Evolutionary conservation across 2,113 vertebrate species (phyloP).

Genomic region (Clarias gariepinus): DNA sequence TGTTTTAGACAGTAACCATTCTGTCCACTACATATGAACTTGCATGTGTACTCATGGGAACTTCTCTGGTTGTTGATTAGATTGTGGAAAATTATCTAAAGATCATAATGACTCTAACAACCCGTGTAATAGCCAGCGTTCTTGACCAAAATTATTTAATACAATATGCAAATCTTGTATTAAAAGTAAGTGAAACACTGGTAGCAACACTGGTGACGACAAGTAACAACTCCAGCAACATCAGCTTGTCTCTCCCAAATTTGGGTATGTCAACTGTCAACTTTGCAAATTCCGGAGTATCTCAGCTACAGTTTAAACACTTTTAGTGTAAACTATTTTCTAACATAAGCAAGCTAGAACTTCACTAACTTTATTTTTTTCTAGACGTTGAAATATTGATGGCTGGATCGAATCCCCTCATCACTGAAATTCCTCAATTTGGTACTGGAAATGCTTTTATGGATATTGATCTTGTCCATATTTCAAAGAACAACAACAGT

Average conservation of each 20-base stretch:
- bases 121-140: neutral
- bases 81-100: neutral
- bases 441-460: neutral
- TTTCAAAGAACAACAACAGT: conserved; percentile 35
- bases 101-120: neutral
- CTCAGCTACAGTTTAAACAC: no score
- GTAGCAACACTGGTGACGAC: neutral
- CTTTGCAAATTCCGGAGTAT: neutral
- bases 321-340: neutral
- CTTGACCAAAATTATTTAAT: neutral
- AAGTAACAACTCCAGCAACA: neutral
- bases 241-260: neutral
- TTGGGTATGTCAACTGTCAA: neutral
- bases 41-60: neutral
- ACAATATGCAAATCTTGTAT: neutral
- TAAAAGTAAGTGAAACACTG: neutral
- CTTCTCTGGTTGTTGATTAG: neutral
- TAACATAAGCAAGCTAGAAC: neutral
- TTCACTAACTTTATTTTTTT: neutral
- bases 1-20: neutral
- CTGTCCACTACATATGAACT: neutral
- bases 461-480: conserved; percentile 20
- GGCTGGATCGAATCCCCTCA: neutral
- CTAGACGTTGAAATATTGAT: neutral
- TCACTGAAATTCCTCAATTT: conserved; percentile 1